Evolutionary conservation across 2,113 vertebrate species (phyloP).

Genomic region (Pogona vitticeps): DNA sequence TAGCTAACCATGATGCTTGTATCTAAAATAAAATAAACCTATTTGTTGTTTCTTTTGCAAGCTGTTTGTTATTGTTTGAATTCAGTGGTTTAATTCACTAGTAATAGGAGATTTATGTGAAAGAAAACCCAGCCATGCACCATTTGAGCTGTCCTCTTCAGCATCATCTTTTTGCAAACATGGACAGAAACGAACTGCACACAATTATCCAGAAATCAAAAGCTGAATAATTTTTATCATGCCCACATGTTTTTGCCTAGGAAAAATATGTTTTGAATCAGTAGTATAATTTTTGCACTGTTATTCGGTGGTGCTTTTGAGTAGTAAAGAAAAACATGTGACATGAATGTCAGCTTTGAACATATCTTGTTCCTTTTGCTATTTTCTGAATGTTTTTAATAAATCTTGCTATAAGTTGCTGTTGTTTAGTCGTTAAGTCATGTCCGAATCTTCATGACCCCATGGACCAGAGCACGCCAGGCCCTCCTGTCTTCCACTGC

Average conservation of each 20-base stretch:
- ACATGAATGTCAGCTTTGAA: not conserved
- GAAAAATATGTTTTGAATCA: not conserved
- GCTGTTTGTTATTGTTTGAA: not conserved
- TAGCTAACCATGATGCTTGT: rapidly evolving
- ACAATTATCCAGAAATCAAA: not conserved
- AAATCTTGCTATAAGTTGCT: not conserved
- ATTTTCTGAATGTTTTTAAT: not conserved
- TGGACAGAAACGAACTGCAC: not conserved
- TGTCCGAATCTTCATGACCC: too few species aligned
- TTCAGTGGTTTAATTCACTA: not conserved
- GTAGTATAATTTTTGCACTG: not conserved
- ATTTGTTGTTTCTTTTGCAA: rapidly evolving
- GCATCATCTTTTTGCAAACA: slow-evolving; percentile 3
- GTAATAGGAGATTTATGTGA: slow-evolving; percentile 20
- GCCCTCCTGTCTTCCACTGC: too few species aligned
- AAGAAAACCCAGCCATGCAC: not conserved
- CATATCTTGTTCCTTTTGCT: not conserved
- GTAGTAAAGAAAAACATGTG: not conserved
- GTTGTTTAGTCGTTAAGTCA: too few species aligned
- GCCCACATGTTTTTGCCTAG: not conserved
- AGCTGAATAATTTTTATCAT: not conserved
- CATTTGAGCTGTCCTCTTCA: slow-evolving; percentile 8
- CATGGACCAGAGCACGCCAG: too few species aligned
- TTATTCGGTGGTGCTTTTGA: not conserved
- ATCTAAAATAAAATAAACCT: not conserved